phyloP scores from a whole-genome alignment of 2,113 vertebrate genomes.

The Bubalus kerabau region DNA sequence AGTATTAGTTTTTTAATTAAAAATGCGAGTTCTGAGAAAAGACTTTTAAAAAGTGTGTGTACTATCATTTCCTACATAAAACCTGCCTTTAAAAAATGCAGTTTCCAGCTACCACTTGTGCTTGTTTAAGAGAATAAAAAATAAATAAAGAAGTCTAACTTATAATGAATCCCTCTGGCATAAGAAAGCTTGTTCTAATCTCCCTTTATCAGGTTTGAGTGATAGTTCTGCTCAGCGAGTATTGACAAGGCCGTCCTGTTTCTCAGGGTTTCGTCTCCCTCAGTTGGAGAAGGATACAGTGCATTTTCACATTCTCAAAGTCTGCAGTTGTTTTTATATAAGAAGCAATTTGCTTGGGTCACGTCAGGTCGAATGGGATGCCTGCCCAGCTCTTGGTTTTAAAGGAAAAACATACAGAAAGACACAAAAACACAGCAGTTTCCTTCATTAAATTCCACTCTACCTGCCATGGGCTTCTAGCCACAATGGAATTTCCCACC shows the following conservation, averaged over 20 bases:
- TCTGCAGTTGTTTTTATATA: conserved; percentile 90
- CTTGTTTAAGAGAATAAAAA: conserved; percentile 69
- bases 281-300: conserved; percentile 82
- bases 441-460: conserved; percentile 90
- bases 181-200: conserved; percentile 78
- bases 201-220: conserved; percentile 78
- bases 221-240: conserved; percentile 78
- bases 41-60: conserved; percentile 42
- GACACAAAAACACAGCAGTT: conserved; percentile 90
- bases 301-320: conserved; percentile 86
- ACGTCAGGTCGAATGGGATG: conserved; percentile 87
- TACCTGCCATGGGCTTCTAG: conserved; percentile 88
- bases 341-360: conserved; percentile 89
- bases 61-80: conserved; percentile 51
- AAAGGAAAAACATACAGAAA: conserved; percentile 92
- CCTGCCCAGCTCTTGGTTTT: conserved; percentile 88
- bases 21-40: conserved; percentile 37
- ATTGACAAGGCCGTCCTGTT: conserved; percentile 80
- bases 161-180: conserved; percentile 77
- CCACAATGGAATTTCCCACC: conserved; percentile 90
- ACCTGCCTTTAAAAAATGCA: conserved; percentile 53
- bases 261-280: conserved; percentile 81
- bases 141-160: conserved; percentile 72
- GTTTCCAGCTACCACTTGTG: conserved; percentile 61
- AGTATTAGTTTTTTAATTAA: conserved; percentile 57